A percentile compares a stretch with the other conserved stretches of the same genome.
Evolutionary conservation across 2,113 vertebrate genomes (phyloP).

Genomic region (Odocoileus virginianus): DNA sequence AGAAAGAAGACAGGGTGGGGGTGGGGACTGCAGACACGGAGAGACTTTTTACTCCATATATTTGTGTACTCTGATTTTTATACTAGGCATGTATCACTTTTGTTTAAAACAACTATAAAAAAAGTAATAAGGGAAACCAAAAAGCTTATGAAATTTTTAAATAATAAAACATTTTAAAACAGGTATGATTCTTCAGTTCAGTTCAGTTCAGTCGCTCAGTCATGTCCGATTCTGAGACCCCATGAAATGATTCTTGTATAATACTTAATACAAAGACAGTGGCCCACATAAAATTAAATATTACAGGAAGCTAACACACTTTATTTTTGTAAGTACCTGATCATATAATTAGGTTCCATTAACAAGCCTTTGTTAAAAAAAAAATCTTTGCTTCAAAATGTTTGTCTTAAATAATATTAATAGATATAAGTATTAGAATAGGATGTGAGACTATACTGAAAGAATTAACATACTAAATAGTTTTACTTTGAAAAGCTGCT

Average conservation of each 20-base stretch:
- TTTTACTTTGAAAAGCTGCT: conserved; percentile 18
- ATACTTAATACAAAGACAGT: conserved; percentile 11
- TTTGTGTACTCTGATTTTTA: not conserved
- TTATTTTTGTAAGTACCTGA: not conserved
- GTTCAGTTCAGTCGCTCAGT: too few species aligned
- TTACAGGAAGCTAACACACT: not conserved
- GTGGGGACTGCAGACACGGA: not conserved
- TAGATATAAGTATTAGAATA: not conserved
- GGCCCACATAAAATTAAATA: not conserved
- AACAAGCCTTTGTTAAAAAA: not conserved
- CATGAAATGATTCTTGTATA: not conserved
- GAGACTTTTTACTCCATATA: not conserved
- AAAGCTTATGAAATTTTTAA: not conserved
- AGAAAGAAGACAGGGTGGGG: not conserved
- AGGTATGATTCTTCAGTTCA: not conserved
- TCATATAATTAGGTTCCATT: not conserved
- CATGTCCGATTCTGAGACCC: too few species aligned
- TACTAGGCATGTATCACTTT: not conserved
- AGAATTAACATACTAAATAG: not conserved
- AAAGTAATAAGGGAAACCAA: not conserved
- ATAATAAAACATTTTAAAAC: not conserved
- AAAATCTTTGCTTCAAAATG: not conserved
- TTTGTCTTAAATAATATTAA: not conserved
- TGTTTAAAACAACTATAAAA: not conserved
- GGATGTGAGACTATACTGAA: not conserved